Evolutionary conservation across 2,113 vertebrate genomes (phyloP).

Genomic region (Coturnix japonica): DNA sequence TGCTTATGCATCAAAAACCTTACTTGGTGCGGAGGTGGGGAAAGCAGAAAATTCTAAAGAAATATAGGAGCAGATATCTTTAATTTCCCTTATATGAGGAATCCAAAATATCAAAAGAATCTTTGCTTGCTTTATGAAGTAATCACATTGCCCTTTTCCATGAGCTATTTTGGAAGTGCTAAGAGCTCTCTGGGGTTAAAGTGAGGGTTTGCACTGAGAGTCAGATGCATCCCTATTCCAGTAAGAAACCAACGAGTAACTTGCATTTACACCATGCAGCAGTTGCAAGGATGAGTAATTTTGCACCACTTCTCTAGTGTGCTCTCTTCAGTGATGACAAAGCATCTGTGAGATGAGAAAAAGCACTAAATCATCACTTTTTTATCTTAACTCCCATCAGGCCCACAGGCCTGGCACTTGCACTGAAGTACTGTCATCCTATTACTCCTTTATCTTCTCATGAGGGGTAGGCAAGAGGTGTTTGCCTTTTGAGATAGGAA

Average conservation of each 20-base stretch:
- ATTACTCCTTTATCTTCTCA: background rate
- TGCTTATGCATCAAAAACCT: background rate
- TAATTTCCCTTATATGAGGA: background rate
- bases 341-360: background rate
- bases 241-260: background rate
- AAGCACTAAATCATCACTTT: background rate
- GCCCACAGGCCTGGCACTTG: fast-evolving
- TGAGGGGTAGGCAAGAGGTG: background rate
- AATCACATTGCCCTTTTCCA: background rate
- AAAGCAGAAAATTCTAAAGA: background rate
- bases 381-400: background rate
- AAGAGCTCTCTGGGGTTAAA: background rate
- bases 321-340: background rate
- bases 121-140: background rate
- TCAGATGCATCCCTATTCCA: background rate
- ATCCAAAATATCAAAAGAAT: background rate
- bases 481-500: background rate
- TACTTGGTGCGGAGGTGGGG: background rate
- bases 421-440: background rate
- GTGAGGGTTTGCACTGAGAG: background rate
- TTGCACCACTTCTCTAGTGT: background rate
- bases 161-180: background rate
- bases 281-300: background rate
- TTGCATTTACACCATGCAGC: background rate
- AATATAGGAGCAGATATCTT: background rate